phyloP scores from a whole-genome alignment of 2,797 vertebrate genomes.

The Myiotriccus ornatus region DNA sequence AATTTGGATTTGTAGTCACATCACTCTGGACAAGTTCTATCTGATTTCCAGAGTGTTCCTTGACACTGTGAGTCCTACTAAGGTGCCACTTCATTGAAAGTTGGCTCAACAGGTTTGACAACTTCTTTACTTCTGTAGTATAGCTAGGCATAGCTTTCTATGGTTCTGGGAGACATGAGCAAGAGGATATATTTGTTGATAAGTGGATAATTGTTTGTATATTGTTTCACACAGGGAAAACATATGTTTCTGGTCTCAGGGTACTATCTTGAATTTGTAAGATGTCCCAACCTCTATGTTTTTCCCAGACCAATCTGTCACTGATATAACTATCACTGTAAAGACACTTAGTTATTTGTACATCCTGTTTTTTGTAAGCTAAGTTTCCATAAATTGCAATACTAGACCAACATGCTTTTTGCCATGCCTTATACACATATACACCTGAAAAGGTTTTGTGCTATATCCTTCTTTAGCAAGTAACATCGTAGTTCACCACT shows the following conservation, averaged over 20 bases:
- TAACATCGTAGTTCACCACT: background rate
- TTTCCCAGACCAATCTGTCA: background rate
- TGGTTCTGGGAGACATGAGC: background rate
- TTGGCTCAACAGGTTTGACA: background rate
- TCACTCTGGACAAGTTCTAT: background rate
- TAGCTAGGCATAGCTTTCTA: background rate
- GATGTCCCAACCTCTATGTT: background rate
- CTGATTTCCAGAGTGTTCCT: background rate
- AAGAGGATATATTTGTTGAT: background rate
- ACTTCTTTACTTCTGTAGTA: background rate
- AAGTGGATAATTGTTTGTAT: slow-evolving; percentile 33
- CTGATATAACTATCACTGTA: background rate
- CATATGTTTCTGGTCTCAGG: slow-evolving; percentile 16
- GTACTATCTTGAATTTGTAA: background rate
- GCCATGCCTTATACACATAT: background rate
- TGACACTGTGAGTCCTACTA: background rate
- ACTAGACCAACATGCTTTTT: background rate
- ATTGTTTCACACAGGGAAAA: slow-evolving; percentile 46
- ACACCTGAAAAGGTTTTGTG: background rate
- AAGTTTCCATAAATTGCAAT: background rate
- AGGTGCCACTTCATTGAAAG: background rate
- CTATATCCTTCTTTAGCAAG: background rate
- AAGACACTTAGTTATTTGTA: background rate
- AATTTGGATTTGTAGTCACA: background rate
- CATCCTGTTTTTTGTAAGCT: background rate